A percentile compares a stretch with the other conserved stretches of the same genome.
Evolutionary conservation across 2,888 invertebrate genomes (phyloP).

Genomic region (Hirtodrosophila duncani): DNA sequence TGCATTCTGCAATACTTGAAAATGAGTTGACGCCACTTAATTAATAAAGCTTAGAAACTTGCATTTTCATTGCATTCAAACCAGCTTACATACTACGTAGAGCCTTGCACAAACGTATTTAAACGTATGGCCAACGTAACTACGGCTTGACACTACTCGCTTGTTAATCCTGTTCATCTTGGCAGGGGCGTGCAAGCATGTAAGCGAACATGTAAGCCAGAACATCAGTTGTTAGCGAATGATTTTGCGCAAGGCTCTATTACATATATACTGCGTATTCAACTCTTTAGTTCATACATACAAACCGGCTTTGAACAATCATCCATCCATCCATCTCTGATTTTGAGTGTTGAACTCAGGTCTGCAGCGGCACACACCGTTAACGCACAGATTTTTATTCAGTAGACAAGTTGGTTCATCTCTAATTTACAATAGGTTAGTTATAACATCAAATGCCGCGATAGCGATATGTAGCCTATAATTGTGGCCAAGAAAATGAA

Average conservation of each 20-base stretch:
- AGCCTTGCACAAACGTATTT: slow-evolving; percentile 1
- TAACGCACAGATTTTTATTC: slow-evolving; percentile 57
- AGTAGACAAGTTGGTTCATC: slow-evolving; percentile 49
- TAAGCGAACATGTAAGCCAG: too few relatives aligned
- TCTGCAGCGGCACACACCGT: slow-evolving; percentile 47
- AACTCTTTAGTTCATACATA: slow-evolving; percentile 24
- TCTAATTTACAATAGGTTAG: slow-evolving; percentile 25
- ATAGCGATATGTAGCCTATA: slow-evolving; percentile 75
- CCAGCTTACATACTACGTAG: slow-evolving; percentile 24
- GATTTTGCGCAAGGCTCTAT: too few relatives aligned
- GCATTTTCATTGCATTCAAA: slow-evolving; percentile 27
- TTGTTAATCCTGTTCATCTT: too few relatives aligned
- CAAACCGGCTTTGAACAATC: slow-evolving; percentile 34
- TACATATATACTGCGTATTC: too few relatives aligned
- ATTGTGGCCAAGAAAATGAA: too few relatives aligned
- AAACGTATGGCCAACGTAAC: too few relatives aligned
- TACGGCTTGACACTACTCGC: too few relatives aligned
- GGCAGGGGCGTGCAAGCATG: too few relatives aligned
- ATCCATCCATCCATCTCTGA: slow-evolving; percentile 24
- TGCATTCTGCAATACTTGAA: slow-evolving; percentile 39
- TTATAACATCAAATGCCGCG: slow-evolving; percentile 65
- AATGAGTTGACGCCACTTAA: slow-evolving; percentile 27
- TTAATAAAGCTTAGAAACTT: slow-evolving; percentile 48
- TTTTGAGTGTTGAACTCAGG: slow-evolving; percentile 37
- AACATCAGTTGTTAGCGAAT: too few relatives aligned